These are phyloP conservation scores for Anhinga rufa DNA, from an alignment of 2,113 vertebrate species.

Conservation along the genomic window DNA sequence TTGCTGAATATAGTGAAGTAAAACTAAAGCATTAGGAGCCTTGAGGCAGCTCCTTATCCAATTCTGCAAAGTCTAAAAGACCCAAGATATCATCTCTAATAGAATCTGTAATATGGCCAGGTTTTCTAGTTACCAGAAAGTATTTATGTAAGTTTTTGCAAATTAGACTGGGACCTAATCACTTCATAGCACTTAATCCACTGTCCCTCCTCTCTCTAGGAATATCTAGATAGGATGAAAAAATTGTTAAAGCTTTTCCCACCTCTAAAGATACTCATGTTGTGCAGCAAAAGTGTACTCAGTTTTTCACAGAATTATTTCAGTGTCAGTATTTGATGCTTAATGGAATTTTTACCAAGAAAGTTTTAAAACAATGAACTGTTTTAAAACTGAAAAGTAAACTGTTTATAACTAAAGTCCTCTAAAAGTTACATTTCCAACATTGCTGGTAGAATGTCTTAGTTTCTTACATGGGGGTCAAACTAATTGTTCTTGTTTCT, in stretches of 20 bases:
- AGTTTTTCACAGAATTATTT: background rate
- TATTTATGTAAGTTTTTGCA: background rate
- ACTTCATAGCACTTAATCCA: background rate
- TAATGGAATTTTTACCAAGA: background rate
- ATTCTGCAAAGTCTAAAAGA: background rate
- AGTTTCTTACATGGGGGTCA: too few relatives aligned
- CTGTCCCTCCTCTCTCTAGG: background rate
- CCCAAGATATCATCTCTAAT: too few relatives aligned
- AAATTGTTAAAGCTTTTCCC: background rate
- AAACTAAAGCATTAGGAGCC: background rate
- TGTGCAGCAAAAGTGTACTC: background rate
- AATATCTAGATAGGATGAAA: background rate
- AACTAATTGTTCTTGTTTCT: background rate
- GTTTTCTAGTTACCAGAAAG: background rate
- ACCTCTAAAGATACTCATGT: background rate
- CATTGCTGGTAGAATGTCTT: background rate
- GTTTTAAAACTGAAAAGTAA: background rate
- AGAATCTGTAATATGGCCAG: too few relatives aligned
- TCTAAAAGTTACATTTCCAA: background rate
- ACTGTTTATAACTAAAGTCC: background rate
- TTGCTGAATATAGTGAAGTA: background rate
- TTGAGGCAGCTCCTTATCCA: background rate
- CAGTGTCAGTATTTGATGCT: background rate
- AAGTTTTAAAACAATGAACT: background rate
- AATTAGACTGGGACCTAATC: background rate